Conservation (phyloP, 1,140 invertebrate species). For the Drosophila pruinosa region DNA sequence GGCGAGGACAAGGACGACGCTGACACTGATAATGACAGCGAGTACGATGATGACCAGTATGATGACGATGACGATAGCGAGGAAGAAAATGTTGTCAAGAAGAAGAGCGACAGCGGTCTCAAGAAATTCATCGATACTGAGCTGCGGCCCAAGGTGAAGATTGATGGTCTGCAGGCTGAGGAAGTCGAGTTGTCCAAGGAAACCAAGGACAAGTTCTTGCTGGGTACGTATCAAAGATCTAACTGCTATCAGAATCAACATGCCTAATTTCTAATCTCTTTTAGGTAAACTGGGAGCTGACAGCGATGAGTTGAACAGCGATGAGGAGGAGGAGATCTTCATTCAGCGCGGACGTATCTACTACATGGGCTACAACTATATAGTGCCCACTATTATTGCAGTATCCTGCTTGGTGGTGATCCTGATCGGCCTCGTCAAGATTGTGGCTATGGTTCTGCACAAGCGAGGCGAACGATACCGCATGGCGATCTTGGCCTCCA, state of each 20-base stretch:
- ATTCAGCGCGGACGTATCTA: slow-evolving; percentile 83
- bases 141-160: slow-evolving; percentile 48
- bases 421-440: slow-evolving; percentile 83
- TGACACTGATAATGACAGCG: slow-evolving; percentile 64
- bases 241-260: not conserved
- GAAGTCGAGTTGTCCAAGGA: slow-evolving; percentile 82
- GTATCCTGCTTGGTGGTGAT: slow-evolving; percentile 83
- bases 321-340: slow-evolving; percentile 83
- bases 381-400: slow-evolving; percentile 83
- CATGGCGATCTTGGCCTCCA: slow-evolving; percentile 83
- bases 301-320: slow-evolving; percentile 57
- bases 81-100: slow-evolving; percentile 43
- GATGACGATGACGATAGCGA: slow-evolving; percentile 54
- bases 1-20: slow-evolving; percentile 75
- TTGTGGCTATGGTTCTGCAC: slow-evolving; percentile 83
- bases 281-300: slow-evolving; percentile 63
- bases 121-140: slow-evolving; percentile 39
- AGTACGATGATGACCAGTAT: slow-evolving; percentile 59
- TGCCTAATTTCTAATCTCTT: not conserved
- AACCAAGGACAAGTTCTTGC: slow-evolving; percentile 67
- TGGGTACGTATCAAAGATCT: slow-evolving; percentile 43
- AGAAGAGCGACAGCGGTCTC: slow-evolving; percentile 62
- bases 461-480: slow-evolving; percentile 84
- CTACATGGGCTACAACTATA: slow-evolving; percentile 82
- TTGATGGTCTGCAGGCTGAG: slow-evolving; percentile 62